Conservation (phyloP, 53 echinoderm and acorn worm species). For the Holothuria scabra region DNA sequence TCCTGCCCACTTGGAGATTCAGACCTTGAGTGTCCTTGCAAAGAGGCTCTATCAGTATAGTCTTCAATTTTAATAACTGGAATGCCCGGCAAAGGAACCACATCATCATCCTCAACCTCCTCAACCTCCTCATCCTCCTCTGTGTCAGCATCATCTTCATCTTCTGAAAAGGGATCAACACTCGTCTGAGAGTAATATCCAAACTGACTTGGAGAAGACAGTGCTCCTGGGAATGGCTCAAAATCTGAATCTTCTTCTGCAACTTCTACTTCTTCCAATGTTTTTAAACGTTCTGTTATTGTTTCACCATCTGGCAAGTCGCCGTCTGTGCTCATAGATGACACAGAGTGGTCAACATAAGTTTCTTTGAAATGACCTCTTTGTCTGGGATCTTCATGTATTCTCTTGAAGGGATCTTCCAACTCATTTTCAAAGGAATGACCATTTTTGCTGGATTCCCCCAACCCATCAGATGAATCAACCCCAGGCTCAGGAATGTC, state of each 20-base stretch:
- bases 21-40: too few species aligned
- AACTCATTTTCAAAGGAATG: too few species aligned
- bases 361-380: slow-evolving; percentile 35
- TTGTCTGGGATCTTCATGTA: slow-evolving; percentile 2
- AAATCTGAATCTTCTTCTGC: too few species aligned
- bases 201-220: background rate
- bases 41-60: background rate
- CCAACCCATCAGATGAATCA: too few species aligned
- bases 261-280: too few species aligned
- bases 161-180: background rate
- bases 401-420: too few species aligned
- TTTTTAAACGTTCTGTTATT: too few species aligned
- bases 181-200: slow-evolving; percentile 16
- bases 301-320: slow-evolving; percentile 21
- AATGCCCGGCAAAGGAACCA: background rate
- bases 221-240: too few species aligned
- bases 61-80: slow-evolving; percentile 29
- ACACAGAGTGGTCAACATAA: slow-evolving; percentile 23
- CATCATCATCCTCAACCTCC: background rate
- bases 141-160: background rate
- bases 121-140: background rate
- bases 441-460: too few species aligned
- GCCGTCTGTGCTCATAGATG: slow-evolving; percentile 36
- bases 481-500: too few species aligned
- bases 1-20: too few species aligned